phyloP scores from a whole-genome alignment of 2,113 vertebrate species.

The Typhlomys cinereus region DNA sequence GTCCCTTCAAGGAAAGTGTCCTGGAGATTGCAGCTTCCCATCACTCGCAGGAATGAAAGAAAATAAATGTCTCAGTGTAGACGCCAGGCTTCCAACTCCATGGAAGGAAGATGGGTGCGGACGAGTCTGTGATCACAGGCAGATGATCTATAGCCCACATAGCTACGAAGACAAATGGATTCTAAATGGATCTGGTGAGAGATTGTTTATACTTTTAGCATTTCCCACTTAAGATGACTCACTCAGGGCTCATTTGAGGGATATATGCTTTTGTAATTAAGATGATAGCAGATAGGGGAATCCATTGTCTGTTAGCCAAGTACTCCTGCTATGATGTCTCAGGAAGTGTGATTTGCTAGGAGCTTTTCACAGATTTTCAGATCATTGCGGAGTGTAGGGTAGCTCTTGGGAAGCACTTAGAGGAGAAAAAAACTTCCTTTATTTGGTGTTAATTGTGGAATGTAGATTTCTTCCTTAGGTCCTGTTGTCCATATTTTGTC shows the following conservation, averaged over 20 bases:
- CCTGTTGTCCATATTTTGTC: background rate
- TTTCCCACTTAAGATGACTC: constrained; percentile 48
- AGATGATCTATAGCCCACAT: constrained; percentile 10
- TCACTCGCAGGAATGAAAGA: background rate
- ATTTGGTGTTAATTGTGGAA: background rate
- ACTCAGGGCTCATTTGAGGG: constrained; percentile 27
- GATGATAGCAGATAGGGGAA: constrained; percentile 48
- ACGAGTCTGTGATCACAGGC: background rate
- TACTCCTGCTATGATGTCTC: constrained; percentile 22
- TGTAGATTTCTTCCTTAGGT: background rate
- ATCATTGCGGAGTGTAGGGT: background rate
- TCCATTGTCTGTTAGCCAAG: constrained; percentile 17
- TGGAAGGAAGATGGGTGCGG: background rate
- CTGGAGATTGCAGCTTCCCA: background rate
- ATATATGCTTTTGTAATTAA: constrained; percentile 41
- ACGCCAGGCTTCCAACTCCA: background rate
- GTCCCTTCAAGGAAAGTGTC: background rate
- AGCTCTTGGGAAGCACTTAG: background rate
- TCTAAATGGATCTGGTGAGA: constrained; percentile 27
- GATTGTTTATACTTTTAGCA: constrained; percentile 39
- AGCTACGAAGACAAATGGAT: constrained; percentile 51
- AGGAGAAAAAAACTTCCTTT: constrained; percentile 11
- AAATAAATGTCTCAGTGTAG: background rate
- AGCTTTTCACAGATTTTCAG: background rate
- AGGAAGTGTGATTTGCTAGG: background rate